Percentiles rank a stretch among this genome's conserved stretches.
These are phyloP conservation scores for Plutella xylostella DNA, from an alignment of 2,888 invertebrate genomes.

Conservation along the genomic window DNA sequence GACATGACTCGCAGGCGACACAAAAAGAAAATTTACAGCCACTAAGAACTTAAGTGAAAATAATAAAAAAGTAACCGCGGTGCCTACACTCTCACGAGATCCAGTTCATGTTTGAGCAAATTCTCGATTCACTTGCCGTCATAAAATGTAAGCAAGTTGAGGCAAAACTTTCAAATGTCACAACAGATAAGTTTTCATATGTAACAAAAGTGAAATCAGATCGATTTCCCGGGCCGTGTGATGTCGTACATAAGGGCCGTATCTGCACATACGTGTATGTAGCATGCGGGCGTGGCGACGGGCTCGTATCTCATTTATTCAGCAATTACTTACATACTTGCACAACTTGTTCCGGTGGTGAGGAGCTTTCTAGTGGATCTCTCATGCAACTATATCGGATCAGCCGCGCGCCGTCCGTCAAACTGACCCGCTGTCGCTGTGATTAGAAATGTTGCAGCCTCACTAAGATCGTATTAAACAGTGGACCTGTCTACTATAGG, in stretches of 20 bases:
- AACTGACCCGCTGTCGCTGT: too few species aligned
- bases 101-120: too few species aligned
- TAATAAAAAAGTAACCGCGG: too few species aligned
- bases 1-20: too few species aligned
- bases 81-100: too few species aligned
- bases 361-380: slow-evolving; percentile 7
- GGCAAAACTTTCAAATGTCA: slow-evolving; percentile 7
- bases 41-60: too few species aligned
- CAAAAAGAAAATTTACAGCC: too few species aligned
- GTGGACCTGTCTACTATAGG: too few species aligned
- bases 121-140: too few species aligned
- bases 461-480: too few species aligned
- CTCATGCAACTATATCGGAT: slow-evolving; percentile 1
- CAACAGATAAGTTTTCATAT: slow-evolving; percentile 18
- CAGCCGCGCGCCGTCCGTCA: too few species aligned
- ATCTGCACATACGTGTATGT: slow-evolving; percentile 23
- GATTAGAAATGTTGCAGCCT: too few species aligned
- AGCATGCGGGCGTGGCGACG: slow-evolving; percentile 37
- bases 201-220: slow-evolving; percentile 52
- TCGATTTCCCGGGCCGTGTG: slow-evolving; percentile 28
- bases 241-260: slow-evolving; percentile 38
- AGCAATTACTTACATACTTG: slow-evolving; percentile 6
- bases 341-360: background rate
- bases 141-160: slow-evolving; percentile 7
- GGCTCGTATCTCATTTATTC: slow-evolving; percentile 8